Base-by-base conservation (phyloP, 1,140 invertebrate species). In the Ctenoplectra terminalis region DNA sequence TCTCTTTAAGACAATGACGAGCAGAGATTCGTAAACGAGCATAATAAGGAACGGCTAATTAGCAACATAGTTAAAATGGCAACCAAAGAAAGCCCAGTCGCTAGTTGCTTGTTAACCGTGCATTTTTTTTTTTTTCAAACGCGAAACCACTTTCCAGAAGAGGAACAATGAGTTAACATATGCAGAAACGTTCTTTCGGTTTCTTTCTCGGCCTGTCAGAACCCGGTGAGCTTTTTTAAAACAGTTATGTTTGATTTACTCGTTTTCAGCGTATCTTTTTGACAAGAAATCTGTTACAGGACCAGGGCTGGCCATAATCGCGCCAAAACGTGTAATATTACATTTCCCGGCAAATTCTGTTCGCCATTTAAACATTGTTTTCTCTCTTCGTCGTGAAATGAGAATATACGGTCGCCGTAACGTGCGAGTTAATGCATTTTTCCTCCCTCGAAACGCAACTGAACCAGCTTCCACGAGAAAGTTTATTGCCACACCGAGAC, bases 381-480 rank as follows among this genome's bases (percentile, higher is more conserved):
- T 52, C 76, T 6, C 34, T 3, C n/a, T 69, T 79, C 46, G 20
- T 63, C 20, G 46, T 20, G n/a, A 34, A 50, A 71, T 23, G 43
- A 67, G 74, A 75, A 84, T 67, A 84, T 81, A 81, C 52, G 72
- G 52, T 52, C 50, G 46, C 66, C 50, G 75, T 72, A 84, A 69
- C 56, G 17, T 43, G n/a, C 43, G 61, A 29, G 58, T 81, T 81
- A 85, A 85, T 85, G 76, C 77, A 48, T 85, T 85, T 79, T 84
- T n/a, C 26, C 26, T 52, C 54, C 50, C 74, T 9, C 52, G 70
- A 43, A 76, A n/a, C n/a, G n/a, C n/a, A n/a, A n/a, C n/a, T n/a
- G n/a, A n/a, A n/a, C n/a, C n/a, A n/a, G n/a, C n/a, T n/a, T n/a
- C n/a, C n/a, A n/a, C n/a, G n/a, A n/a, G n/a, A n/a, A n/a, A n/a